Conservation (phyloP, 2,888 invertebrate species). For the Stenodema calcarata region DNA sequence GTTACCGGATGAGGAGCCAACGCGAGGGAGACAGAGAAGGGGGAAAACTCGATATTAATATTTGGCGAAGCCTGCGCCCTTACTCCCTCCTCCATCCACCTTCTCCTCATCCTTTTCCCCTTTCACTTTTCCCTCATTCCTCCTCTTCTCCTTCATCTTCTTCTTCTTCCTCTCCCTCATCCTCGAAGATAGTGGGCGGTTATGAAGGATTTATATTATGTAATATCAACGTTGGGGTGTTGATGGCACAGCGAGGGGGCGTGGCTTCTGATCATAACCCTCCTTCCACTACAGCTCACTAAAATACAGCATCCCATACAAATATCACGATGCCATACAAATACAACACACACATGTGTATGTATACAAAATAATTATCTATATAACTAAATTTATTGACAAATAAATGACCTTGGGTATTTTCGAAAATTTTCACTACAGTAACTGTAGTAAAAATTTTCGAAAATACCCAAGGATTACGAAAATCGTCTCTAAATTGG, state of each 20-base stretch:
- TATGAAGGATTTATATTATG: slow-evolving; percentile 48
- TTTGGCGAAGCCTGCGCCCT: slow-evolving; percentile 38
- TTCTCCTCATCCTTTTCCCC: slow-evolving; percentile 1
- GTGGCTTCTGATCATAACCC: background rate
- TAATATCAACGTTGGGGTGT: background rate
- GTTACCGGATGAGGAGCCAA: background rate
- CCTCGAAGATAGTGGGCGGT: background rate
- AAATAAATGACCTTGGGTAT: too few relatives aligned
- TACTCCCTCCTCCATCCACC: background rate
- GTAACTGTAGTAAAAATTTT: too few relatives aligned
- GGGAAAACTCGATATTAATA: slow-evolving; percentile 50
- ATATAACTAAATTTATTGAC: too few relatives aligned
- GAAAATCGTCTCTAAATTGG: too few relatives aligned
- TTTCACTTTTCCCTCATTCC: background rate
- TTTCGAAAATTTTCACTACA: too few relatives aligned
- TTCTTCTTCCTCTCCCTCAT: background rate
- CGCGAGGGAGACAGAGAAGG: background rate
- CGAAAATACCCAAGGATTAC: too few relatives aligned
- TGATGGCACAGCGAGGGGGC: slow-evolving; percentile 14
- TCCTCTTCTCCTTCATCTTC: background rate
- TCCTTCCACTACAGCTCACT: background rate
- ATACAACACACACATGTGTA: too few relatives aligned
- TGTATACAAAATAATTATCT: too few relatives aligned
- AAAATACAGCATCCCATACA: background rate
- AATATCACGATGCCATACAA: background rate